Percentiles rank a stretch among this genome's conserved stretches.
Conservation (phyloP, 2,888 invertebrate species). For the Yponomeuta plumbellus region DNA sequence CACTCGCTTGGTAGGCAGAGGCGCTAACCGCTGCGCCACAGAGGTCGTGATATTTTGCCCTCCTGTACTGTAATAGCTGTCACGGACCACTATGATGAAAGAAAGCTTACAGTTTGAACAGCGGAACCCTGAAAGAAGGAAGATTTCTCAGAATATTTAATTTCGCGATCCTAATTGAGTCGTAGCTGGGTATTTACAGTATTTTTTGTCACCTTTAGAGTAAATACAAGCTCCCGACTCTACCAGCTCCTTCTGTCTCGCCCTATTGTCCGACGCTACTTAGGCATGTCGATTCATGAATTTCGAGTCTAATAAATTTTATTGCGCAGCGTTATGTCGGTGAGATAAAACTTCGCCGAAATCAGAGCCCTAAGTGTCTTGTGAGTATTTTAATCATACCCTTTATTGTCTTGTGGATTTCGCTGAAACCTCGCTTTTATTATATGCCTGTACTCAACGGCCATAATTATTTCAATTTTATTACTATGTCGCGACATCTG, state of each 20-base stretch:
- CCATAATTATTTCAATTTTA: constrained; percentile 32
- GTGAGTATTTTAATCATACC: neutral
- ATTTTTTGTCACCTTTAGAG: neutral
- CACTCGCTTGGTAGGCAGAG: no score
- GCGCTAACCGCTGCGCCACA: no score
- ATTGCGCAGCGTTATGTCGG: neutral
- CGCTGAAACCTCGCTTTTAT: neutral
- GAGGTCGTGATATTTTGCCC: no score
- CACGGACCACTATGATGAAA: no score
- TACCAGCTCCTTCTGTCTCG: neutral
- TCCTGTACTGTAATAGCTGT: no score
- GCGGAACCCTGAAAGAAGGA: no score
- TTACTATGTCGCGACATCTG: constrained; percentile 32
- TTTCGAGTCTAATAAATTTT: constrained; percentile 1
- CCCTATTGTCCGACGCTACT: neutral
- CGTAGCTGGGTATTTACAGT: no score
- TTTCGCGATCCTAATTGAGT: no score
- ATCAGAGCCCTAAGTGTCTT: neutral
- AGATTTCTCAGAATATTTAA: no score
- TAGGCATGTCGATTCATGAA: constrained; percentile 1
- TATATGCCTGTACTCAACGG: neutral
- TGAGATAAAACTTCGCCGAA: neutral
- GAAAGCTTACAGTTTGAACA: no score
- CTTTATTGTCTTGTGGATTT: neutral
- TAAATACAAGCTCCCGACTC: neutral